Percentiles rank a stretch among this genome's conserved stretches.
Conservation (phyloP, 2,888 invertebrate genomes). For the Elmis aenea region DNA sequence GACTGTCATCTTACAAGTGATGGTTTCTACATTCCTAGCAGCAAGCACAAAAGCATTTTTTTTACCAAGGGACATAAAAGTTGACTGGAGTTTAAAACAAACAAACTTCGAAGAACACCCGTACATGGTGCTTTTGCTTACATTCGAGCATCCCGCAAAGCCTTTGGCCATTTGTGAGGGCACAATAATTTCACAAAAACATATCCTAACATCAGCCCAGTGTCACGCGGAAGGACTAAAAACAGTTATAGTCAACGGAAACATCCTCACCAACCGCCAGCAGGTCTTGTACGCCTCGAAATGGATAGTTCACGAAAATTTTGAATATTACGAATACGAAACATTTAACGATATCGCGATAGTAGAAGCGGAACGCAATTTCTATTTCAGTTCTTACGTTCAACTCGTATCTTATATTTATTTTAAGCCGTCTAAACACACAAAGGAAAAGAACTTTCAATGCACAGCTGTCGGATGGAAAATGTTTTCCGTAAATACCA, state of each 20-base stretch:
- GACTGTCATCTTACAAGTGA: too few species aligned
- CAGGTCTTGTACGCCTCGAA: conserved; percentile 1
- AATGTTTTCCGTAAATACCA: conserved; percentile 1
- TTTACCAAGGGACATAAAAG: too few species aligned
- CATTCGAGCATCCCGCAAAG: background rate
- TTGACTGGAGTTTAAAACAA: too few species aligned
- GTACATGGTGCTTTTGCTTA: conserved; percentile 1
- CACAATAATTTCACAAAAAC: background rate
- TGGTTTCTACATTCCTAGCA: too few species aligned
- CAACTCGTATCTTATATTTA: background rate
- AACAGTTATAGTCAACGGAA: conserved; percentile 1
- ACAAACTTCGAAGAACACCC: conserved; percentile 1
- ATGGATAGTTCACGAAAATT: conserved; percentile 2
- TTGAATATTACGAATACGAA: background rate
- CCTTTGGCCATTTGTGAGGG: conserved; percentile 5
- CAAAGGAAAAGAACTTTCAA: background rate
- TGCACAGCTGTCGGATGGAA: conserved; percentile 5
- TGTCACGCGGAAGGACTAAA: conserved; percentile 2
- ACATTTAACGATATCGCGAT: conserved; percentile 1
- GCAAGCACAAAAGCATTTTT: too few species aligned
- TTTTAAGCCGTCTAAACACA: background rate
- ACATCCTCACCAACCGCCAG: conserved; percentile 1
- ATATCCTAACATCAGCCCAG: conserved; percentile 5
- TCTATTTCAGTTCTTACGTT: conserved; percentile 1
- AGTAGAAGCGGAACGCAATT: background rate